Evolutionary conservation across 2,113 vertebrate species (phyloP).

Genomic region (Acanthisitta chloris): DNA sequence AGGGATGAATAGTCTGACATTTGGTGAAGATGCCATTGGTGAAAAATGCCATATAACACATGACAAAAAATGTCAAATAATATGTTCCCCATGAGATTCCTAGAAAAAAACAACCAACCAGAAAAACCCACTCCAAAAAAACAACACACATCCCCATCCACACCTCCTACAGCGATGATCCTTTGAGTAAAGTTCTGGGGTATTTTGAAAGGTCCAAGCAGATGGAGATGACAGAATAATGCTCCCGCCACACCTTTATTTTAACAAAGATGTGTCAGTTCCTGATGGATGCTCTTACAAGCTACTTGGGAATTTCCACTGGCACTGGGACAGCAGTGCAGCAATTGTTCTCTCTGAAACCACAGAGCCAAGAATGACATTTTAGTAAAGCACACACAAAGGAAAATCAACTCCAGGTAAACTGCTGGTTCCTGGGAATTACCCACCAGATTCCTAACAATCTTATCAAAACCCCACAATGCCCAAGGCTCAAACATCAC

Average conservation of each 20-base stretch:
- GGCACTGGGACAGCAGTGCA: background rate
- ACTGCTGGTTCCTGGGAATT: background rate
- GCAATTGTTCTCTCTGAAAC: background rate
- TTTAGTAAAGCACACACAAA: background rate
- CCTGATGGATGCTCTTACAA: background rate
- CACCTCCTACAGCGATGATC: background rate
- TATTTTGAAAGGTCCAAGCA: background rate
- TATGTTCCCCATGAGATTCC: background rate
- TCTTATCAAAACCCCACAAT: background rate
- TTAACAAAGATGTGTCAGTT: background rate
- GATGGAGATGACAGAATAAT: background rate
- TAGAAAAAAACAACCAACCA: too few relatives aligned
- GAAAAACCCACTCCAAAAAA: background rate
- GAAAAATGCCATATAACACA: background rate
- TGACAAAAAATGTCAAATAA: too few relatives aligned
- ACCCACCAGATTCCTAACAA: background rate
- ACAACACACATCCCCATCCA: rapidly evolving
- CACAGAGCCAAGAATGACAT: background rate
- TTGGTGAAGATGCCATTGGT: rapidly evolving
- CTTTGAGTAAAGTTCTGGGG: background rate
- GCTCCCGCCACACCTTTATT: background rate
- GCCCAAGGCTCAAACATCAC: background rate
- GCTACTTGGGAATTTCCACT: background rate
- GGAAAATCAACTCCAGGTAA: background rate
- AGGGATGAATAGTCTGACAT: background rate